Evolutionary conservation across 1,140 invertebrate species (phyloP).

Genomic region (Amphibalanus amphitrite): DNA sequence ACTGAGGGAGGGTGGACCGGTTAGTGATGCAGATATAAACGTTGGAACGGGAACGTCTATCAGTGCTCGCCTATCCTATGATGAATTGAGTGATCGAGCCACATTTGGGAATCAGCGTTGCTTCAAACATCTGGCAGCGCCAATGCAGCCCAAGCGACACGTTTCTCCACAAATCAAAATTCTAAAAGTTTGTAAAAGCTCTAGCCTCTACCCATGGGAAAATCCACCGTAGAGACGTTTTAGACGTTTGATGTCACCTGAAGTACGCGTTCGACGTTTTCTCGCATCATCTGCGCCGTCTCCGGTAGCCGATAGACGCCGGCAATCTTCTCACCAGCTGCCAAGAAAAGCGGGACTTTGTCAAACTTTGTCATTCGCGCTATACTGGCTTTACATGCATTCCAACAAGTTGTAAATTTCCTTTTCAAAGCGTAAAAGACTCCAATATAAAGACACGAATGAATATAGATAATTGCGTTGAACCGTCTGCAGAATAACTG

Average conservation of each 20-base stretch:
- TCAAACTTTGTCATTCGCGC: too few species aligned
- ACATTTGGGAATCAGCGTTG: background rate
- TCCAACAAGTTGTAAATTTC: too few species aligned
- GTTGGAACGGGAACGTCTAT: too few species aligned
- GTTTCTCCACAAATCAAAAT: background rate
- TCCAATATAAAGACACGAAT: too few species aligned
- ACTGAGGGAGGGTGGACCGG: slow-evolving; percentile 9
- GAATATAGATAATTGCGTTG: too few species aligned
- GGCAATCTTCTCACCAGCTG: slow-evolving; percentile 25
- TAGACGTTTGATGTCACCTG: slow-evolving; percentile 23
- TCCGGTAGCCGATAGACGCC: slow-evolving; percentile 23
- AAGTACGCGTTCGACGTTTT: slow-evolving; percentile 29
- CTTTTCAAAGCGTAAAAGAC: too few species aligned
- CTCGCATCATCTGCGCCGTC: slow-evolving; percentile 22
- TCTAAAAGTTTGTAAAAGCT: background rate
- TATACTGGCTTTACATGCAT: too few species aligned
- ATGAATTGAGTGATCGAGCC: background rate
- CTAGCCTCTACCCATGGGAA: too few species aligned
- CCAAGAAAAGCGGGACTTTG: too few species aligned
- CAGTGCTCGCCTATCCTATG: too few species aligned
- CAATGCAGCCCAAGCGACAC: background rate
- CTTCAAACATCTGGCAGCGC: background rate
- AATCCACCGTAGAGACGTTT: slow-evolving; percentile 15
- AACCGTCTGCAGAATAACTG: too few species aligned
- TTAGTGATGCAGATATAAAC: background rate